These are phyloP conservation scores for Vulpes ferrilata DNA, from an alignment of 2,113 vertebrate genomes.

Conservation along the genomic window DNA sequence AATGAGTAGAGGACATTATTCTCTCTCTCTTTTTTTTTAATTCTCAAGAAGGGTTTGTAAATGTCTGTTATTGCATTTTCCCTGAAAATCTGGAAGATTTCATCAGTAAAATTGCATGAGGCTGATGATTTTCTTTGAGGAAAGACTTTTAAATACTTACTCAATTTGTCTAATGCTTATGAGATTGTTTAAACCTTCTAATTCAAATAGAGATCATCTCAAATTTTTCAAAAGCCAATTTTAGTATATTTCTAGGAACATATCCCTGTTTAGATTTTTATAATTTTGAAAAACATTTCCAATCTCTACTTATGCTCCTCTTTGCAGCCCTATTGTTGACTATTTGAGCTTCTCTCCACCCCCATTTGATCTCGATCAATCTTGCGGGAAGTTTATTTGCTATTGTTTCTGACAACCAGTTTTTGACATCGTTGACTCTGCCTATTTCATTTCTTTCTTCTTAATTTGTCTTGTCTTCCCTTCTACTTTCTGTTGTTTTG, in stretches of 20 bases:
- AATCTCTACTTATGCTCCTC: rapidly evolving
- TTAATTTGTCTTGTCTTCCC: background rate
- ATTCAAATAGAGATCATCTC: background rate
- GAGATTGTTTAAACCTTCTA: background rate
- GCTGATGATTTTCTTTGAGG: background rate
- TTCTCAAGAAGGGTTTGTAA: background rate
- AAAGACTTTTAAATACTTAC: background rate
- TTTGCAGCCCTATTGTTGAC: too few relatives aligned
- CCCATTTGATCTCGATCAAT: background rate
- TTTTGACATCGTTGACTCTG: rapidly evolving
- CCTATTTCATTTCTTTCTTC: background rate
- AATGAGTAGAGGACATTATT: too few relatives aligned
- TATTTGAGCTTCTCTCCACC: rapidly evolving
- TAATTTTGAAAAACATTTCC: background rate
- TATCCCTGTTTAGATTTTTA: background rate
- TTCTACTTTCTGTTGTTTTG: background rate
- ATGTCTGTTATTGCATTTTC: background rate
- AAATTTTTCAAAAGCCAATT: background rate
- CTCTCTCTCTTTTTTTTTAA: background rate
- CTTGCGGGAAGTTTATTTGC: background rate
- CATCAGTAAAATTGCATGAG: background rate
- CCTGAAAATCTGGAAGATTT: background rate
- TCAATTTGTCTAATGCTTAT: background rate
- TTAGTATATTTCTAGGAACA: background rate
- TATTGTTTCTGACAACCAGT: background rate